Evolutionary conservation across 2,113 vertebrate genomes (phyloP).

Genomic region (Archilochus colubris): DNA sequence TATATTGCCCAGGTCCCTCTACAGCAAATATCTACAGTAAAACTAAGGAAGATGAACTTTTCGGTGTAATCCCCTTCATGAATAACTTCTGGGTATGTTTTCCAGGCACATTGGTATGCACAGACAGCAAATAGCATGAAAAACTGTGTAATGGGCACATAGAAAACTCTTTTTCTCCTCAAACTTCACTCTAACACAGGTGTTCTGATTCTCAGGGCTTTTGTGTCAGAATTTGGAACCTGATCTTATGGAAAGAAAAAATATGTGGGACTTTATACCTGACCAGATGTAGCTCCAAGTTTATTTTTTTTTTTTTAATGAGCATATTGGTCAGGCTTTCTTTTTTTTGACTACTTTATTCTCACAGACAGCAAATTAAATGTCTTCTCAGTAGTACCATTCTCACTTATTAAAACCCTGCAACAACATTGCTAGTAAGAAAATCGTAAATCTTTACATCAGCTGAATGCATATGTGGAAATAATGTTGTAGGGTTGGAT

Average conservation of each 20-base stretch:
- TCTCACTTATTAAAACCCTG: background rate
- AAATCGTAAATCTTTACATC: background rate
- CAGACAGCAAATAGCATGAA: background rate
- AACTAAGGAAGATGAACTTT: background rate
- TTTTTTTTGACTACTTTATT: background rate
- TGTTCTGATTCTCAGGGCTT: background rate
- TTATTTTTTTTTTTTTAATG: too few relatives aligned
- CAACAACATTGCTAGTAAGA: background rate
- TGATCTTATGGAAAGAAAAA: background rate
- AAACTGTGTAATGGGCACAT: background rate
- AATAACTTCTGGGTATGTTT: background rate
- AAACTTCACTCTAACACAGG: background rate
- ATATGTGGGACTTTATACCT: background rate
- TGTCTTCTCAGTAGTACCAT: background rate
- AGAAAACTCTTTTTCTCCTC: background rate
- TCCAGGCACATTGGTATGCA: background rate
- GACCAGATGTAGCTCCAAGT: background rate
- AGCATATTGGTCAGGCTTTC: too few relatives aligned
- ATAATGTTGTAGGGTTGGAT: fast-evolving
- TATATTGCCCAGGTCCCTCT: background rate
- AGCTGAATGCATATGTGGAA: background rate
- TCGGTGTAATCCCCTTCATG: fast-evolving
- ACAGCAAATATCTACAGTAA: background rate
- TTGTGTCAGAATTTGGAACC: background rate
- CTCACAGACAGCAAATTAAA: background rate